A percentile compares a stretch with the other conserved stretches of the same genome.
Evolutionary conservation across 1,140 invertebrate genomes (phyloP).

Genomic region (Drosophila albomicans): DNA sequence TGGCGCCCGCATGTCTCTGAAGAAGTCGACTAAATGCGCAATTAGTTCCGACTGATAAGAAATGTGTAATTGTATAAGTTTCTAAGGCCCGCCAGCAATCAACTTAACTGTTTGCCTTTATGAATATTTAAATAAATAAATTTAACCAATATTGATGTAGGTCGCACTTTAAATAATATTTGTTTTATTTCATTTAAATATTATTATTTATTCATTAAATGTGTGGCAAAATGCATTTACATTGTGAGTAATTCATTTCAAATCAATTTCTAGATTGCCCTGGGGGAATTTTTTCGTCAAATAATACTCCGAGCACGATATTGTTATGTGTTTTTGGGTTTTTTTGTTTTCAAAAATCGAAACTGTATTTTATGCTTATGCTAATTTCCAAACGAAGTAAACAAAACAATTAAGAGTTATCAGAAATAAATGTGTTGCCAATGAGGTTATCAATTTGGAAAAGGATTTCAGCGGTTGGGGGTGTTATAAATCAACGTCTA

Average conservation of each 20-base stretch:
- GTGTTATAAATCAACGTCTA: constrained; percentile 15
- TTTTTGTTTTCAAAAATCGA: constrained; percentile 8
- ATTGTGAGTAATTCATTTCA: background rate
- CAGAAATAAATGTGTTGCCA: background rate
- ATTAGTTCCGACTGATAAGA: constrained; percentile 15
- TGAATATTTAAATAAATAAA: background rate
- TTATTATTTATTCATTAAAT: background rate
- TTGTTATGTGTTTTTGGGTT: constrained; percentile 4
- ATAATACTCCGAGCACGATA: constrained; percentile 22
- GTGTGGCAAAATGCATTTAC: background rate
- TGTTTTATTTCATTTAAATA: background rate
- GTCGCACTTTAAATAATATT: background rate
- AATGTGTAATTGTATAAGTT: constrained; percentile 5
- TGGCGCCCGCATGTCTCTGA: constrained; percentile 26
- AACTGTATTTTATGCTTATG: constrained; percentile 30
- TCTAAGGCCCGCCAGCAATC: background rate
- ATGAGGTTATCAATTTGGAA: background rate
- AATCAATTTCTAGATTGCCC: background rate
- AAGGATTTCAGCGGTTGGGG: background rate
- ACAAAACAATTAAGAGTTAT: constrained; percentile 11
- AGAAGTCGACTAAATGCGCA: constrained; percentile 14
- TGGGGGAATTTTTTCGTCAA: background rate
- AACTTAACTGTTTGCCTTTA: constrained; percentile 1
- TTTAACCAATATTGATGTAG: background rate
- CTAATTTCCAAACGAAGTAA: constrained; percentile 22